A percentile compares a stretch with the other conserved stretches of the same genome.
These are phyloP conservation scores for Mya arenaria DNA, from an alignment of 1,140 invertebrate species.

Conservation along the genomic window DNA sequence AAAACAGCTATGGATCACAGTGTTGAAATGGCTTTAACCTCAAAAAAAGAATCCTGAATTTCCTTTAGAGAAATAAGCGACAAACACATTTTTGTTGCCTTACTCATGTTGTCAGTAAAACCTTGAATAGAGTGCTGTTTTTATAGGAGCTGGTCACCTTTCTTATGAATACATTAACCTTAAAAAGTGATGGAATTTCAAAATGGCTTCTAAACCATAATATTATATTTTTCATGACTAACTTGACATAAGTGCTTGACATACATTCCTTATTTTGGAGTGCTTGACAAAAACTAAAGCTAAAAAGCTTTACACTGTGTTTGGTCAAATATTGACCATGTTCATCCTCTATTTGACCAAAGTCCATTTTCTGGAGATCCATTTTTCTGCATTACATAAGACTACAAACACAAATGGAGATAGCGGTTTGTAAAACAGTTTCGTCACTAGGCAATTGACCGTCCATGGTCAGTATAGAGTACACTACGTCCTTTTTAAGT, in stretches of 20 bases:
- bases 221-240: slow-evolving; percentile 18
- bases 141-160: background rate
- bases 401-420: slow-evolving; percentile 34
- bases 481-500: slow-evolving; percentile 47
- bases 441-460: slow-evolving; percentile 41
- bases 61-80: no score
- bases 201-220: slow-evolving; percentile 6
- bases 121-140: background rate
- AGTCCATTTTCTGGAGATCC: slow-evolving; percentile 45
- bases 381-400: slow-evolving; percentile 45
- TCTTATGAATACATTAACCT: background rate
- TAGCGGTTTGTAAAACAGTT: slow-evolving; percentile 53
- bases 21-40: no score
- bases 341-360: slow-evolving; percentile 36
- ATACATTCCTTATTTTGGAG: slow-evolving; percentile 34
- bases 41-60: no score
- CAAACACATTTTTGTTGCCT: no score
- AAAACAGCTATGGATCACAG: no score
- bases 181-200: background rate
- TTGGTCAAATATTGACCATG: slow-evolving; percentile 49
- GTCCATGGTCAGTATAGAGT: slow-evolving; percentile 4
- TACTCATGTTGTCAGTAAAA: background rate
- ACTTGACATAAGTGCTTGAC: slow-evolving; percentile 11
- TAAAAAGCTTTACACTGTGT: slow-evolving; percentile 45
- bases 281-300: slow-evolving; percentile 28